Conservation (phyloP, 2,888 invertebrate species). For the Chymomyza caudatula region DNA sequence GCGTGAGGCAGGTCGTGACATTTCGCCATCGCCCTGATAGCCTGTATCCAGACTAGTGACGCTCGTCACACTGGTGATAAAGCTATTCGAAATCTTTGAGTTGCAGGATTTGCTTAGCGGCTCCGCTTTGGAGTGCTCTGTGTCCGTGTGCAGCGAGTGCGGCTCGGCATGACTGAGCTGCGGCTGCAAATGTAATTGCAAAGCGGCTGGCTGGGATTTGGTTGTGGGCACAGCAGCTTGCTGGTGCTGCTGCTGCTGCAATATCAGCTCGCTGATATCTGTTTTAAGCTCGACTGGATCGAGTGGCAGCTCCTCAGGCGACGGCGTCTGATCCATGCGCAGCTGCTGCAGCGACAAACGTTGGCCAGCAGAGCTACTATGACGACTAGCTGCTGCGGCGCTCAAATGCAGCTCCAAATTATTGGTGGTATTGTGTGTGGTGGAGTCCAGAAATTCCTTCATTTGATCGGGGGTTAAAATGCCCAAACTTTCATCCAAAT, state of each 20-base stretch:
- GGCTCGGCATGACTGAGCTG: constrained; percentile 31
- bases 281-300: constrained; percentile 85
- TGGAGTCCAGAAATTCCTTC: constrained; percentile 85
- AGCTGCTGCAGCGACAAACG: constrained; percentile 52
- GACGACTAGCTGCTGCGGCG: constrained; percentile 39
- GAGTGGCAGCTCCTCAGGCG: constrained; percentile 89
- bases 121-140: constrained; percentile 73
- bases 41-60: constrained; percentile 95
- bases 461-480: constrained; percentile 94
- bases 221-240: background rate
- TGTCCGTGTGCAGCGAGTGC: constrained; percentile 42
- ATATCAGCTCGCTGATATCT: constrained; percentile 79
- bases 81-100: constrained; percentile 85
- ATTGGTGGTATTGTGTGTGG: constrained; percentile 79
- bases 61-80: constrained; percentile 92
- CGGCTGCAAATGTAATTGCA: constrained; percentile 15
- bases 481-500: constrained; percentile 89
- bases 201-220: background rate
- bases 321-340: constrained; percentile 88
- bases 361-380: background rate
- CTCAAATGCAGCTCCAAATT: constrained; percentile 78
- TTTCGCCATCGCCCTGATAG: constrained; percentile 94
- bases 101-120: constrained; percentile 81
- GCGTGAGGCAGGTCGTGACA: constrained; percentile 91
- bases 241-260: constrained; percentile 19